phyloP scores from a whole-genome alignment of 1,140 invertebrate species.

The Holotrichia oblita region DNA sequence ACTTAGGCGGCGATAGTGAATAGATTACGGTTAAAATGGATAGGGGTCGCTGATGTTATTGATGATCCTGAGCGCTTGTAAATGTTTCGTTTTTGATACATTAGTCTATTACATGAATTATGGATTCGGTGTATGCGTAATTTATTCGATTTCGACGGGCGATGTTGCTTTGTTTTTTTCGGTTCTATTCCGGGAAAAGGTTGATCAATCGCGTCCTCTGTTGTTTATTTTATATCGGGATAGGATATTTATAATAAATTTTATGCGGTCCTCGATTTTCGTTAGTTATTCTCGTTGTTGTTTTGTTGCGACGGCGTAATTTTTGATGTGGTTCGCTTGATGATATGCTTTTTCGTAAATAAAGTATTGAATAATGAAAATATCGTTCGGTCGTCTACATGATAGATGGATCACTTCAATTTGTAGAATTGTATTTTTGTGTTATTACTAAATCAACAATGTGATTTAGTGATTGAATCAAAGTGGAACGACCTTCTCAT shows the following conservation, averaged over 20 bases:
- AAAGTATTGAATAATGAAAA: too few relatives aligned
- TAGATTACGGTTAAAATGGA: not conserved
- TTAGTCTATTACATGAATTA: conserved; percentile 14
- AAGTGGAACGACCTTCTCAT: too few relatives aligned
- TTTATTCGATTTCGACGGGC: conserved; percentile 1
- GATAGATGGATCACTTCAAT: too few relatives aligned
- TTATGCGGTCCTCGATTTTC: not conserved
- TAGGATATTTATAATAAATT: conserved; percentile 8
- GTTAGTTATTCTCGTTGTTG: not conserved
- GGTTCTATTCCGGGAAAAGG: not conserved
- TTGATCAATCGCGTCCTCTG: conserved; percentile 1
- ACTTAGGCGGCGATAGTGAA: not conserved
- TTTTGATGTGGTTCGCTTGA: not conserved
- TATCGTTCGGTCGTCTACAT: too few relatives aligned
- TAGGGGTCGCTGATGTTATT: not conserved
- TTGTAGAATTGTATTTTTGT: too few relatives aligned
- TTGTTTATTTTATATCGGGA: not conserved
- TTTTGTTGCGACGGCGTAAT: too few relatives aligned
- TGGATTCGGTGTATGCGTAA: not conserved
- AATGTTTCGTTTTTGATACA: conserved; percentile 13
- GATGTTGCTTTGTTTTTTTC: conserved; percentile 5
- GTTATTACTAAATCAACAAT: too few relatives aligned
- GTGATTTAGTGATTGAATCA: too few relatives aligned
- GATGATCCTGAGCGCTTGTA: conserved; percentile 4
- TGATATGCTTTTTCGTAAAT: too few relatives aligned